Percentiles rank a stretch among this genome's conserved stretches.
Evolutionary conservation across 2,888 invertebrate species (phyloP).

Genomic region (Caenorhabditis sulstoni): DNA sequence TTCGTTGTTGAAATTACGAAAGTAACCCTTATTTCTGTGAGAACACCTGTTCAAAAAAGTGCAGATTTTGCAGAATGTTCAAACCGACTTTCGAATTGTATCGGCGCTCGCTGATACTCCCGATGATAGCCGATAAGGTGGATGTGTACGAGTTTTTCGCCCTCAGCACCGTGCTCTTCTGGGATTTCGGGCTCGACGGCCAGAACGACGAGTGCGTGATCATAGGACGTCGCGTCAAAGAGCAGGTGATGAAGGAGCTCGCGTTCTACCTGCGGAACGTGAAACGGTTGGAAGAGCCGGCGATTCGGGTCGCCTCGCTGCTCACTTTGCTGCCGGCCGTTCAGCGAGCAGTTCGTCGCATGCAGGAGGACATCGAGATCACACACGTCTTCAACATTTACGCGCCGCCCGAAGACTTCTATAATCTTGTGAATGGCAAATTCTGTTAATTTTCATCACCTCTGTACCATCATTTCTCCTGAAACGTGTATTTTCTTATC

Average conservation of each 20-base stretch:
- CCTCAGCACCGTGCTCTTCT: slow-evolving; percentile 39
- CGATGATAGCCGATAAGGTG: slow-evolving; percentile 42
- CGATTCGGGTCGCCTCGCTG: slow-evolving; percentile 30
- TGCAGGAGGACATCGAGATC: slow-evolving; percentile 54
- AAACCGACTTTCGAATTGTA: slow-evolving; percentile 40
- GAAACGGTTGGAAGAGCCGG: slow-evolving; percentile 37
- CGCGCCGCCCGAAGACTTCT: slow-evolving; percentile 35
- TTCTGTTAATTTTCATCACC: slow-evolving; percentile 10
- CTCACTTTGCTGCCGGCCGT: slow-evolving; percentile 43
- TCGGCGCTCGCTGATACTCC: slow-evolving; percentile 23
- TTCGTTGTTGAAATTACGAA: too few species aligned
- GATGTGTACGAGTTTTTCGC: slow-evolving; percentile 54
- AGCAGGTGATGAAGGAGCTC: slow-evolving; percentile 44
- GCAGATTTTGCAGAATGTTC: slow-evolving; percentile 48
- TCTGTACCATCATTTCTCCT: not conserved
- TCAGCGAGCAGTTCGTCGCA: slow-evolving; percentile 35
- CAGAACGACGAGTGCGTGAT: slow-evolving; percentile 43
- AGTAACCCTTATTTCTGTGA: too few species aligned
- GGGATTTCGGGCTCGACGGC: slow-evolving; percentile 54
- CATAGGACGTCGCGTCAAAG: slow-evolving; percentile 33
- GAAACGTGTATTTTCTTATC: slow-evolving; percentile 12
- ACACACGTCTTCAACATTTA: slow-evolving; percentile 50
- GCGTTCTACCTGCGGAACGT: slow-evolving; percentile 26
- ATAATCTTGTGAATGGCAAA: slow-evolving; percentile 55
- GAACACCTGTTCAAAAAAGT: slow-evolving; percentile 12